phyloP scores from a whole-genome alignment of 2,888 invertebrate genomes.

The Helleia helle region DNA sequence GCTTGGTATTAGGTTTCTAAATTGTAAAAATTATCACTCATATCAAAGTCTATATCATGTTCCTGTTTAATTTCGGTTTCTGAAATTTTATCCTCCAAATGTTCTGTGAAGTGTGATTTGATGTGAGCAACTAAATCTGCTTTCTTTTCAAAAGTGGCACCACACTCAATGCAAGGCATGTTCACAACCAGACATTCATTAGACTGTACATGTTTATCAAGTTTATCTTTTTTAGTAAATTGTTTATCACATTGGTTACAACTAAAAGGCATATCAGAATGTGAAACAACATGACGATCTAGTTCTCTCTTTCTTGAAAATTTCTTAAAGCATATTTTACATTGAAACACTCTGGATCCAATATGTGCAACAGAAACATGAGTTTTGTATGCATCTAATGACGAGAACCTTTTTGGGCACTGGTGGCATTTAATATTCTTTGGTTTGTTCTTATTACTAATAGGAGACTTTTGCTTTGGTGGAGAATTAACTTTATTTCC shows the following conservation, averaged over 20 bases:
- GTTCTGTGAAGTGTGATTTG: conserved; percentile 71
- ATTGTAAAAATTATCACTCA: conserved; percentile 58
- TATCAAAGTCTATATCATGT: conserved; percentile 43
- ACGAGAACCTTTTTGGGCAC: conserved; percentile 66
- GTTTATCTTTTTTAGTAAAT: conserved; percentile 80
- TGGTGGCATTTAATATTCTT: conserved; percentile 70
- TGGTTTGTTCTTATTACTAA: conserved; percentile 52
- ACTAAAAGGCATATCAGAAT: conserved; percentile 78
- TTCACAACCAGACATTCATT: conserved; percentile 75
- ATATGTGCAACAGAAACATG: conserved; percentile 70
- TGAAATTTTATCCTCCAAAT: conserved; percentile 53
- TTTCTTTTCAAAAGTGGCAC: conserved; percentile 73
- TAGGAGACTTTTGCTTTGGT: conserved; percentile 38
- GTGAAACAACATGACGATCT: conserved; percentile 78
- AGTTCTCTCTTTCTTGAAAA: conserved; percentile 81
- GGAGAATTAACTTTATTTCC: conserved; percentile 43
- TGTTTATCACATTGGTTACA: conserved; percentile 79
- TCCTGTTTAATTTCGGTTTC: conserved; percentile 55
- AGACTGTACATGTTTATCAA: conserved; percentile 78
- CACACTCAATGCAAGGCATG: conserved; percentile 77
- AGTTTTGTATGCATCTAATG: conserved; percentile 64
- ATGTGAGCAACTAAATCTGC: conserved; percentile 74
- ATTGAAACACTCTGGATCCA: conserved; percentile 74
- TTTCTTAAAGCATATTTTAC: conserved; percentile 78
- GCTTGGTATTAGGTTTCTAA: conserved; percentile 46